Evolutionary conservation across 1,140 invertebrate species (phyloP).

Genomic region (Macrocentrus cingulum): DNA sequence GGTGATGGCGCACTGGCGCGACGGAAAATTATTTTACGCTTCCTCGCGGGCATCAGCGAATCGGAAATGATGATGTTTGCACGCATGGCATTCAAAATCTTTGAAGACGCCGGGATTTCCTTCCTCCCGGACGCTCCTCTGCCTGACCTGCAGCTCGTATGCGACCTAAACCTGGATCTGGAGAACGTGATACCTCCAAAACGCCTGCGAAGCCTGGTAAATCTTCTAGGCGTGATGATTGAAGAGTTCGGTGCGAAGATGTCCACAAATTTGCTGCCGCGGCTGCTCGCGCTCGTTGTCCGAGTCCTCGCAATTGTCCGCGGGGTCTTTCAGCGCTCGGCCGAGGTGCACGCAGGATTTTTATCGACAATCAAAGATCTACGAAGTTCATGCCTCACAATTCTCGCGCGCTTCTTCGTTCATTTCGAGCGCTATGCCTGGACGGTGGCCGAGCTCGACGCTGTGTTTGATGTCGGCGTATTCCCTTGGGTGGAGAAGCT

Average conservation of each 20-base stretch:
- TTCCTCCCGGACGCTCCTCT: constrained; percentile 37
- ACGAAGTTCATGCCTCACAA: constrained; percentile 62
- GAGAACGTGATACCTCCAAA: constrained; percentile 70
- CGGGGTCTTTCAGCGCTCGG: constrained; percentile 61
- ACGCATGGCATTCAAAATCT: constrained; percentile 80
- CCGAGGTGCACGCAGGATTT: constrained; percentile 66
- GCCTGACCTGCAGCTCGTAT: constrained; percentile 52
- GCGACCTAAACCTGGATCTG: constrained; percentile 61
- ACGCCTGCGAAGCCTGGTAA: constrained; percentile 73
- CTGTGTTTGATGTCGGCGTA: constrained; percentile 75
- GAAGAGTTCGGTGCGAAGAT: constrained; percentile 83
- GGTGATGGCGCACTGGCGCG: constrained; percentile 70
- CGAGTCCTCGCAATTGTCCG: constrained; percentile 68
- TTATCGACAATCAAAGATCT: constrained; percentile 70
- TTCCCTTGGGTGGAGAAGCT: constrained; percentile 81
- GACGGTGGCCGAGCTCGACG: constrained; percentile 70
- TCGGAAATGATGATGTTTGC: constrained; percentile 79
- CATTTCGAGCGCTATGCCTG: constrained; percentile 79
- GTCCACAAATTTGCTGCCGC: constrained; percentile 65
- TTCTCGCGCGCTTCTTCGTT: constrained; percentile 74
- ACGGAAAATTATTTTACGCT: constrained; percentile 78
- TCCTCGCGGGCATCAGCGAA: constrained; percentile 78
- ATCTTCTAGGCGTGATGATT: constrained; percentile 77
- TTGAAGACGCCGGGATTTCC: constrained; percentile 66
- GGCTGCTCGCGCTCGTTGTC: constrained; percentile 73